Evolutionary conservation across 92 coral and sea anemone species (phyloP), one percentile per base, ranked within the genome.

Genomic region (Scolanthus callimorphus): DNA sequence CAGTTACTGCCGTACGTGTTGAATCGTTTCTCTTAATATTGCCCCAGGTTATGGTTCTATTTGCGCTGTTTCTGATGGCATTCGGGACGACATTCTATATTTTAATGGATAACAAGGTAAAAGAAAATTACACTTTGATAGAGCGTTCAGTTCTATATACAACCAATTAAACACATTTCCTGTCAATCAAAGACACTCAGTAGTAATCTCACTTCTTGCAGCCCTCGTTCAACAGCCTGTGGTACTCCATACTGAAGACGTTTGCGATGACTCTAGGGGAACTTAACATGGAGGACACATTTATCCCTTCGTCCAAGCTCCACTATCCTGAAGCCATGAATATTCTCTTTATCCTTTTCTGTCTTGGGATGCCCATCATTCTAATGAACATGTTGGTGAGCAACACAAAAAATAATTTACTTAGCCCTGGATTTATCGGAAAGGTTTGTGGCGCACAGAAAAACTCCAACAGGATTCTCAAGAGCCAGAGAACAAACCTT

Each of bases 361-460:
- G 73, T 31, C 59, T 87, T 23, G 90, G 86, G 9, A 87, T 87
- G 95, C 95, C 95, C 4, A 87, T 87, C 59, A 87, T 87, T 41
- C 76, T 87, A 11, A 87, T 87, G 95, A 87, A 87, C 69, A 87
- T 87, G 95, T 65, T 87, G 90, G 95, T 87, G 78, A 30, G 90
- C 17, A 9, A 46, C 52, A 15, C 41, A n/a, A n/a, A n/a, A n/a
- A n/a, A n/a, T n/a, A n/a, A n/a, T n/a, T n/a, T n/a, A n/a, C n/a
- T n/a, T n/a, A n/a, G n/a, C n/a, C n/a, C n/a, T n/a, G n/a, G n/a
- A n/a, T n/a, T n/a, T n/a, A n/a, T n/a, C n/a, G n/a, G n/a, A n/a
- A n/a, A n/a, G n/a, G n/a, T n/a, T n/a, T n/a, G n/a, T n/a, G n/a
- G n/a, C n/a, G n/a, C n/a, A n/a, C n/a, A n/a, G n/a, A n/a, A n/a